Conservation (phyloP, 2,888 invertebrate species). For the Tanypteryx hageni region DNA sequence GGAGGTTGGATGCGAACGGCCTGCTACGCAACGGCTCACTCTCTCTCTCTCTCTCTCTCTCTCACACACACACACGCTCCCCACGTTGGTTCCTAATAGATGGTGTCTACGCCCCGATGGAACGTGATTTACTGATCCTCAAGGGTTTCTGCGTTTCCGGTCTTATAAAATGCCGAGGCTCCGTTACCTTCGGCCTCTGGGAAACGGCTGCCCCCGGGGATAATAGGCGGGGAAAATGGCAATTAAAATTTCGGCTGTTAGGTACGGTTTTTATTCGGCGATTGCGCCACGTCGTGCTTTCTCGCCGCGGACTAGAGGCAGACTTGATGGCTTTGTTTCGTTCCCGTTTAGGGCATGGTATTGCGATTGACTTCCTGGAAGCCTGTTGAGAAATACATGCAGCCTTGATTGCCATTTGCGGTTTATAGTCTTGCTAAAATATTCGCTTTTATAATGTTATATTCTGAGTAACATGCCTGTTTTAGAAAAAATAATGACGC, state of each 20-base stretch:
- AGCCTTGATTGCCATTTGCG: not conserved
- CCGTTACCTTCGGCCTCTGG: not conserved
- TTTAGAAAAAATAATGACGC: no score
- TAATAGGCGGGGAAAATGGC: not conserved
- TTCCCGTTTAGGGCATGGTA: not conserved
- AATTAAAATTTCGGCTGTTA: slow-evolving; percentile 3
- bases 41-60: not conserved
- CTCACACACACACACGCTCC: no score
- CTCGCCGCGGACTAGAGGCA: not conserved
- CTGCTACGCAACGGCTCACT: not conserved
- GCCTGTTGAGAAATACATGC: not conserved
- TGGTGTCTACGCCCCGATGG: not conserved
- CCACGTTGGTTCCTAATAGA: not conserved
- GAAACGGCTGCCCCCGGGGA: not conserved
- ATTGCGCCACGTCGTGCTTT: not conserved
- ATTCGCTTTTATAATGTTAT: no score
- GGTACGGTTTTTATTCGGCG: not conserved
- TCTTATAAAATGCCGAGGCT: not conserved
- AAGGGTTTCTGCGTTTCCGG: not conserved
- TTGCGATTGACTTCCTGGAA: not conserved
- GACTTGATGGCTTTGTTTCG: not conserved
- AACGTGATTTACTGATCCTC: not conserved
- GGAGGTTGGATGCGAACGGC: not conserved
- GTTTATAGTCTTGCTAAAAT: no score
- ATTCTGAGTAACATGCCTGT: no score